phyloP scores from a whole-genome alignment of 2,797 vertebrate genomes.

The Leptatherina wallacei region DNA sequence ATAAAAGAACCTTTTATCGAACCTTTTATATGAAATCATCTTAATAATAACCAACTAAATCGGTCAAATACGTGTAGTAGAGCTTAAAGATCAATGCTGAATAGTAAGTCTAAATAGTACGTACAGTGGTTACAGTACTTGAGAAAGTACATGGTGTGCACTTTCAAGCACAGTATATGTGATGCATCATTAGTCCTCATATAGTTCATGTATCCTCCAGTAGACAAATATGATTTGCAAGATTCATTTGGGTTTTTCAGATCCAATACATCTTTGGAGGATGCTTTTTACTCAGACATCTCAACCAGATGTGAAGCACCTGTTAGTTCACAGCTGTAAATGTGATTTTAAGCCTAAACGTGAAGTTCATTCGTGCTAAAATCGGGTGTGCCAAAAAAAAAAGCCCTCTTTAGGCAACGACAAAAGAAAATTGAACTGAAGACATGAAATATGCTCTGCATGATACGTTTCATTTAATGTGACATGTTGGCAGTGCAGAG shows the following conservation, averaged over 20 bases:
- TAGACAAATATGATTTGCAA: neutral
- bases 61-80: neutral
- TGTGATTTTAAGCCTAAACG: neutral
- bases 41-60: too few species aligned
- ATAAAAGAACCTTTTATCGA: too few species aligned
- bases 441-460: slow-evolving; percentile 45
- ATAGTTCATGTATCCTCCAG: neutral
- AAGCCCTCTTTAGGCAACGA: neutral
- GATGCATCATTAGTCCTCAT: neutral
- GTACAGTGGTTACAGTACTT: neutral
- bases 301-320: neutral
- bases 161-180: neutral
- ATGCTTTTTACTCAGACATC: neutral
- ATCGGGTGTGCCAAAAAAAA: neutral
- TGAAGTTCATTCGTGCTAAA: slow-evolving; percentile 12
- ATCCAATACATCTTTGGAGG: neutral
- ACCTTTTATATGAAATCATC: too few species aligned
- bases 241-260: neutral
- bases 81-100: too few species aligned
- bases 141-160: neutral
- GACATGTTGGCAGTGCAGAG: slow-evolving; percentile 21
- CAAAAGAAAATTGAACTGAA: slow-evolving; percentile 41
- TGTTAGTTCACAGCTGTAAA: neutral
- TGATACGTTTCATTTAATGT: slow-evolving; percentile 7
- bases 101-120: too few species aligned